Evolutionary conservation across 2,797 vertebrate species (phyloP).

Genomic region (Peromyscus attwateri): DNA sequence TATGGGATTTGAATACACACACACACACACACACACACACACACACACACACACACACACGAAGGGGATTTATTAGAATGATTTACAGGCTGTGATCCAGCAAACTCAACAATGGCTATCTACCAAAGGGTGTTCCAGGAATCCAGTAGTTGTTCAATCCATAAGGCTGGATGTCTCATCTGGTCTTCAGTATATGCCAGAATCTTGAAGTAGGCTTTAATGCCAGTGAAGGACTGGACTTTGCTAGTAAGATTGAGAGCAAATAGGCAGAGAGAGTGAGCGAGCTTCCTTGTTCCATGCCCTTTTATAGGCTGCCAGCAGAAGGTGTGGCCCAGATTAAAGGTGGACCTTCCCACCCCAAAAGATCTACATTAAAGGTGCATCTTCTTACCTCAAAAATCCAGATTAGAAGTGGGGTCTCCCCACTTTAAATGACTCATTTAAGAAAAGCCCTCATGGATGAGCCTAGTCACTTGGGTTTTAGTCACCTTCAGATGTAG

Average conservation of each 20-base stretch:
- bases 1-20: not conserved
- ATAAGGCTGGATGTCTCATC: not conserved
- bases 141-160: not conserved
- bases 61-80: not conserved
- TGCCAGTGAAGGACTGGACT: not conserved
- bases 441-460: too few relatives aligned
- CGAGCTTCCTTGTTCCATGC: too few relatives aligned
- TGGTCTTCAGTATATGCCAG: not conserved
- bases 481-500: not conserved
- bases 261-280: not conserved
- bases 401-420: not conserved
- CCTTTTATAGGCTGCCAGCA: not conserved
- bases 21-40: too few relatives aligned
- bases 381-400: not conserved
- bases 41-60: not conserved
- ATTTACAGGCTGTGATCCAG: not conserved
- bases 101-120: not conserved
- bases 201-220: not conserved
- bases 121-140: not conserved
- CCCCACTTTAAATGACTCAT: not conserved
- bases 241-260: not conserved
- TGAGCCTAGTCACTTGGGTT: not conserved
- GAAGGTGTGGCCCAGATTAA: not conserved
- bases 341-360: not conserved
- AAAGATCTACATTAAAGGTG: not conserved